Evolutionary conservation across 2,888 invertebrate genomes (phyloP), one percentile per base, ranked within the genome.

Genomic region (Callimorpha dominula): DNA sequence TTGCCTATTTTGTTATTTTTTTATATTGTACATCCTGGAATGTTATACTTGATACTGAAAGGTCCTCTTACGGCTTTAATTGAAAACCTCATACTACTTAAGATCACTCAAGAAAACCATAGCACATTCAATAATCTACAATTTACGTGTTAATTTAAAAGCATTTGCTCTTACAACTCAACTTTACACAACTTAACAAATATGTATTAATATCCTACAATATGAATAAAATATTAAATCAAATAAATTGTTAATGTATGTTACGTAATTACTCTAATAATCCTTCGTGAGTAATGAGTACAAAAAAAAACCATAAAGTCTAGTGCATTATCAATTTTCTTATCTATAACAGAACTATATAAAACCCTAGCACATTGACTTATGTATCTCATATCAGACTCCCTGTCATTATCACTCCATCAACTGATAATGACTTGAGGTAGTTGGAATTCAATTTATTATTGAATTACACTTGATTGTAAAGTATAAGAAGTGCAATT

Each of bases 341-440:
- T 82, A 83, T 83, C 83, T 57, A 14, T 17, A 49, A 70, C 65
- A 57, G 49, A 75, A 82, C 78, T 84, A 78, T 66, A 73, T 71
- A 68, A 74, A 70, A 60, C 42, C 52, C 60, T 65, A 71, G 73
- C 73, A 81, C 75, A 77, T 78, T 77, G 73, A 78, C 70, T 78
- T 71, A 74, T 77, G 69, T 71, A 72, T 70, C 73, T 78, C 31
- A 75, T 84, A 81, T 82, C 85, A 74, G n/a, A 54, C 42, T 57
- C 17, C 17, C 7, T 20, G 14, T 54, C 14, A 68, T 68, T 68
- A 81, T 81, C 76, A 43, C 15, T 68, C 40, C 66, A 76, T 74
- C 72, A 74, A 75, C 65, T 73, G 74, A 83, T 83, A 78, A 63
- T 63, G 70, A 31, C 66, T 74, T 78, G 49, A 82, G 1, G 49